These are phyloP conservation scores for Cryptocephalus moraei DNA, from an alignment of 2,888 invertebrate genomes.

Conservation along the genomic window DNA sequence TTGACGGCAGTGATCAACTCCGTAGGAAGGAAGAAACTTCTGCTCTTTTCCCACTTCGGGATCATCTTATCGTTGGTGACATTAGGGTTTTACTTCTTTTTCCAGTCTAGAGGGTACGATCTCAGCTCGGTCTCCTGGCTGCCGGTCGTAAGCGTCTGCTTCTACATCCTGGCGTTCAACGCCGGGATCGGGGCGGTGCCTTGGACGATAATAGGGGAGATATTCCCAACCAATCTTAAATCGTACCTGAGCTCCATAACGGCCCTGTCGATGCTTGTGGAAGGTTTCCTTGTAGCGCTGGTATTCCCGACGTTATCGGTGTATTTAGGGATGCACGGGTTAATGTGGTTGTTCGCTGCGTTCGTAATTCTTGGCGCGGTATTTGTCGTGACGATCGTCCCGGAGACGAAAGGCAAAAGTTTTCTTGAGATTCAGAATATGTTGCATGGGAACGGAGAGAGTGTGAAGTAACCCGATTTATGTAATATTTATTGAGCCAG, in stretches of 20 bases:
- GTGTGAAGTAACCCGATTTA: too few species aligned
- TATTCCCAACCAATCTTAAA: constrained; percentile 69
- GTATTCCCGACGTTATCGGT: constrained; percentile 16
- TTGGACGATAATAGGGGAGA: constrained; percentile 74
- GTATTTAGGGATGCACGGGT: constrained; percentile 15
- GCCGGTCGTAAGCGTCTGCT: constrained; percentile 57
- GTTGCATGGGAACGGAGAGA: neutral
- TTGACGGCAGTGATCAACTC: neutral
- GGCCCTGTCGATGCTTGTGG: constrained; percentile 7
- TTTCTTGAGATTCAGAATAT: constrained; percentile 19
- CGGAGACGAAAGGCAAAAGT: constrained; percentile 19
- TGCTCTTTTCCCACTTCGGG: neutral
- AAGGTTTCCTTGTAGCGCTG: constrained; percentile 10
- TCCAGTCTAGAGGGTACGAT: neutral
- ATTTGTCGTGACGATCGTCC: constrained; percentile 18
- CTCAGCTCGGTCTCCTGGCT: constrained; percentile 48
- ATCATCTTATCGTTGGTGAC: neutral
- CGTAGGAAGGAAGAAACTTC: neutral
- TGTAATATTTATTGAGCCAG: too few species aligned
- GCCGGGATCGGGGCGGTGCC: constrained; percentile 61
- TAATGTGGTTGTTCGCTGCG: constrained; percentile 19
- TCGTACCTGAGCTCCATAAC: constrained; percentile 42
- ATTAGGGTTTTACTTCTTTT: neutral
- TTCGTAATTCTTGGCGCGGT: constrained; percentile 12
- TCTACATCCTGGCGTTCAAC: constrained; percentile 65